A percentile compares a stretch with the other conserved stretches of the same genome.
These are phyloP conservation scores for Clarias magur DNA, from an alignment of 2,113 vertebrate species.

Conservation along the genomic window DNA sequence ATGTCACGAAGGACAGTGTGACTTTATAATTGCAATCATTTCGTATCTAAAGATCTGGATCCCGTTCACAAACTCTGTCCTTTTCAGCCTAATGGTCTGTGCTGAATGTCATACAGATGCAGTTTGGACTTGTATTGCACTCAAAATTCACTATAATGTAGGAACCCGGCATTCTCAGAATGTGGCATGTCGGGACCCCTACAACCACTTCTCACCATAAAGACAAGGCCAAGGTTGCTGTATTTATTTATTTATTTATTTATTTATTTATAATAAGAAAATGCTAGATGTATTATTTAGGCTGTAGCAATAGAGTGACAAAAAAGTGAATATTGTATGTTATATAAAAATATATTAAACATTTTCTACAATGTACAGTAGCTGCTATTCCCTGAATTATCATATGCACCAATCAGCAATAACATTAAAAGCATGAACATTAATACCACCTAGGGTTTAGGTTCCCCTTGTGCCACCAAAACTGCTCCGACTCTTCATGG, in stretches of 20 bases:
- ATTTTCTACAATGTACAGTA: background rate
- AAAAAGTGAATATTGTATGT: background rate
- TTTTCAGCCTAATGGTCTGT: slow-evolving; percentile 52
- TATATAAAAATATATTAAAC: background rate
- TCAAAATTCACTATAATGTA: slow-evolving; percentile 38
- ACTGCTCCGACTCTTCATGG: too few species aligned
- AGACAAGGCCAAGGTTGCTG: background rate
- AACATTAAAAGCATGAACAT: too few species aligned
- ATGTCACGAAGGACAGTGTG: slow-evolving; percentile 57
- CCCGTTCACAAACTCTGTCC: slow-evolving; percentile 46
- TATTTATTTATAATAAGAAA: slow-evolving; percentile 3
- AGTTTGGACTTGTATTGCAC: slow-evolving; percentile 41
- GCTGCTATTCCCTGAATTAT: background rate
- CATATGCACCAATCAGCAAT: too few species aligned
- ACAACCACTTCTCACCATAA: slow-evolving; percentile 19
- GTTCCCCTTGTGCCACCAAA: too few species aligned
- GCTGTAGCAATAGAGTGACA: background rate
- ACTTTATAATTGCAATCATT: slow-evolving; percentile 58
- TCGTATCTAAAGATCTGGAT: slow-evolving; percentile 54
- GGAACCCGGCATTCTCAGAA: slow-evolving; percentile 25
- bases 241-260: slow-evolving; percentile 1
- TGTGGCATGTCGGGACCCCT: slow-evolving; percentile 23
- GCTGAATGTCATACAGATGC: slow-evolving; percentile 54
- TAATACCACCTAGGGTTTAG: too few species aligned
- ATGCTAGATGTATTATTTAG: background rate